Evolutionary conservation across 2,113 vertebrate species (phyloP), one percentile per base, ranked within the genome.

Genomic region (Columbina picui): DNA sequence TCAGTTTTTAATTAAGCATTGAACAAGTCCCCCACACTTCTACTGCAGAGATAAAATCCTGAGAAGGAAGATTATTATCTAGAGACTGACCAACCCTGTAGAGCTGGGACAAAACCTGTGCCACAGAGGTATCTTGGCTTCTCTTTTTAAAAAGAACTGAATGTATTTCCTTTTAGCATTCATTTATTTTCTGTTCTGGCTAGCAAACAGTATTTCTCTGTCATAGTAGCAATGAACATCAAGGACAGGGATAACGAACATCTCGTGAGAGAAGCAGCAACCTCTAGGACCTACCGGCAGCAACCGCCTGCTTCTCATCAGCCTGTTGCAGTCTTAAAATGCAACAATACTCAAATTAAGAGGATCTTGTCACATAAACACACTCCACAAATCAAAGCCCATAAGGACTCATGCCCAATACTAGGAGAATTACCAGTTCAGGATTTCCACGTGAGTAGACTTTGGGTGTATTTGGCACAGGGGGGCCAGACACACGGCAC

Each of bases 341-440:
- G 2, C 49, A 74, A 0, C 2, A 27, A 47, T 43, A 39, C 80
- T 36, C 32, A 32, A 36, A 63, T 49, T n/a, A 45, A 61, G 41
- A 86, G 45, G 38, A 45, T 56, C 49, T 36, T n/a, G 4, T 32
- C 68, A 64, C 80, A 56, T 25, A 67, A 95, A 43, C 15, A 43
- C 64, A 34, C 36, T 17, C 49, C 43, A 55, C 36, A 47, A 71
- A 34, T 19, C 57, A 85, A 52, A 79, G 26, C 45, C 26, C 9
- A 2, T 3, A 39, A 36, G 8, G 19, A 21, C 12, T 56, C n/a
- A 0, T 10, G n/a, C 19, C 38, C n/a, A 59, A 13, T 1, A 30
- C 4, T 1, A 12, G 12, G 2, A 55, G 6, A 68, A 16, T 12
- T 21, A 9, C 2, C 6, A 36, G 56, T 2, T 21, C 5, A n/a